Percentiles rank a stretch among this genome's conserved stretches.
Conservation (phyloP, 1,140 invertebrate genomes). For the Coptotermes formosanus region DNA sequence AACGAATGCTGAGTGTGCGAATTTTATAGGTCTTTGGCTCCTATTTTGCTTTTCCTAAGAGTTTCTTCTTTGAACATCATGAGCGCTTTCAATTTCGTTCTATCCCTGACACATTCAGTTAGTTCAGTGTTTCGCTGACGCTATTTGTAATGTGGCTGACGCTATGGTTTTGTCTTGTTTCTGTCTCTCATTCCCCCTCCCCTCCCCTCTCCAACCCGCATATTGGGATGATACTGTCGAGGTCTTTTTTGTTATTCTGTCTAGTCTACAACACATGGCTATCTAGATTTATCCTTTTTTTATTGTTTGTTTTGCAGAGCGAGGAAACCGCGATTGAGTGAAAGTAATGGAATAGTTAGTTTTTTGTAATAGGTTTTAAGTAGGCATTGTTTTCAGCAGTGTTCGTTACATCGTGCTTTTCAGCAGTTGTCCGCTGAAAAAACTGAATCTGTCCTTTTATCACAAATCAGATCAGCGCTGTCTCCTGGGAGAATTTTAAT, state of each 20-base stretch:
- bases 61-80: too few relatives aligned
- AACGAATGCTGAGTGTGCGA: too few relatives aligned
- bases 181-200: not conserved
- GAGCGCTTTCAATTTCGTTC: too few relatives aligned
- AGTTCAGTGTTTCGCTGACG: too few relatives aligned
- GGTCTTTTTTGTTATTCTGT: not conserved
- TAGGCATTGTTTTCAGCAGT: not conserved
- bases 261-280: not conserved
- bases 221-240: slow-evolving; percentile 2
- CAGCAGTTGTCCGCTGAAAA: not conserved
- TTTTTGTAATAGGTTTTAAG: not conserved
- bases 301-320: not conserved
- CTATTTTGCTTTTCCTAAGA: too few relatives aligned
- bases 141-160: not conserved
- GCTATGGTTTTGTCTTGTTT: slow-evolving; percentile 15
- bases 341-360: not conserved
- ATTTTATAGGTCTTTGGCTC: too few relatives aligned
- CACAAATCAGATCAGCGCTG: too few relatives aligned
- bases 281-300: not conserved
- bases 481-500: too few relatives aligned
- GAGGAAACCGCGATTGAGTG: not conserved
- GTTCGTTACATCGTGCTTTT: not conserved
- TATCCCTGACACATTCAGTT: too few relatives aligned
- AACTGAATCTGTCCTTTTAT: not conserved
- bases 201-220: not conserved